These are phyloP conservation scores for Amphiprion ocellaris DNA, from an alignment of 2,113 vertebrate genomes.

Conservation along the genomic window DNA sequence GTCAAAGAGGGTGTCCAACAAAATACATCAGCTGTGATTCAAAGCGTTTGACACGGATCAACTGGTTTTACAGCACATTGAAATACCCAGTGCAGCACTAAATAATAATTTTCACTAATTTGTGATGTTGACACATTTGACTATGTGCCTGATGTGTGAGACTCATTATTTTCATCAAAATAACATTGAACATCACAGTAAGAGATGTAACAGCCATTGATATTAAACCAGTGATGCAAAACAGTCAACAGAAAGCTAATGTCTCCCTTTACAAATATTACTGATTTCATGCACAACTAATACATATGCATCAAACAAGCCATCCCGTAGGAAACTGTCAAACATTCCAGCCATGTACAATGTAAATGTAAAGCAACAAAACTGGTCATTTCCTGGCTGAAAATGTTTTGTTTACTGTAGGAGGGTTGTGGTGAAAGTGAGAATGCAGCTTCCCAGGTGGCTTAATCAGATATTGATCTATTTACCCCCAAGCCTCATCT, in stretches of 20 bases:
- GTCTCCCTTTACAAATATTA: slow-evolving; percentile 14
- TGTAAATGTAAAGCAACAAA: neutral
- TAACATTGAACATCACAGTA: slow-evolving; percentile 23
- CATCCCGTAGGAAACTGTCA: neutral
- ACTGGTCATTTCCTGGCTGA: slow-evolving; percentile 20
- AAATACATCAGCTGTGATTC: slow-evolving; percentile 38
- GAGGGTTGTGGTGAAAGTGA: slow-evolving; percentile 10
- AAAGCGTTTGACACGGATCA: slow-evolving; percentile 36
- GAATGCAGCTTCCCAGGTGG: slow-evolving; percentile 19
- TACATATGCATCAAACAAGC: slow-evolving; percentile 16
- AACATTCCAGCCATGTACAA: slow-evolving; percentile 6
- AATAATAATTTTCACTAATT: slow-evolving; percentile 9
- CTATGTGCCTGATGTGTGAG: slow-evolving; percentile 20
- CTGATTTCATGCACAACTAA: slow-evolving; percentile 31
- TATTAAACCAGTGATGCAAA: slow-evolving; percentile 16
- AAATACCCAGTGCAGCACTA: neutral
- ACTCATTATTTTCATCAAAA: slow-evolving; percentile 29
- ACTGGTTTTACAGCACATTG: slow-evolving; percentile 60
- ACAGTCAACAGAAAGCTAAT: slow-evolving; percentile 21
- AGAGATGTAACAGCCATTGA: neutral
- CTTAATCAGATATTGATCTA: slow-evolving; percentile 77
- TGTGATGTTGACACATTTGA: slow-evolving; percentile 8
- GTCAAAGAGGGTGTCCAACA: slow-evolving; percentile 43
- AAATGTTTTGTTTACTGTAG: slow-evolving; percentile 17
- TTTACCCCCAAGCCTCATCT: slow-evolving; percentile 54